phyloP scores from a whole-genome alignment of 1,140 invertebrate genomes.

The Drosophila sucinea region DNA sequence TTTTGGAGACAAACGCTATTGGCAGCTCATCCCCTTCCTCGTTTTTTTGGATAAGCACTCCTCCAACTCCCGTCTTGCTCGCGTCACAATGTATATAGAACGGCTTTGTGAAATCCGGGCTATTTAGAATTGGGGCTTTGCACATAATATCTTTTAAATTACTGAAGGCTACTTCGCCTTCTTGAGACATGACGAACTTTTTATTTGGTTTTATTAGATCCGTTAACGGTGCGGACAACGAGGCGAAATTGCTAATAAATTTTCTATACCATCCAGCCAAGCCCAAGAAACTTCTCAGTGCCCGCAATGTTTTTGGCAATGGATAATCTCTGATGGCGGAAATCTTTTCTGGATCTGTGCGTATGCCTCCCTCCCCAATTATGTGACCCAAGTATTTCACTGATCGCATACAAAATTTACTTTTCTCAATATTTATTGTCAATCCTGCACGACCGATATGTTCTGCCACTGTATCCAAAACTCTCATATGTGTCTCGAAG shows the following conservation, averaged over 20 bases:
- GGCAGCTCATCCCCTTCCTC: too few species aligned
- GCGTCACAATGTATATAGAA: too few species aligned
- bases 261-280: slow-evolving; percentile 9
- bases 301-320: not conserved
- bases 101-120: too few species aligned
- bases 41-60: too few species aligned
- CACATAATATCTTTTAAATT: too few species aligned
- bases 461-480: too few species aligned
- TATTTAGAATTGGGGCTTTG: too few species aligned
- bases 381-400: slow-evolving; percentile 16
- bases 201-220: not conserved
- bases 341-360: slow-evolving; percentile 15
- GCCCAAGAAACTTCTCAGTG: not conserved
- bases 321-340: slow-evolving; percentile 11
- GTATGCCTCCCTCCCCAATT: slow-evolving; percentile 16
- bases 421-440: slow-evolving; percentile 25
- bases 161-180: too few species aligned
- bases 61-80: too few species aligned
- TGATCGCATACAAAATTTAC: slow-evolving; percentile 14
- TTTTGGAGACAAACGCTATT: not conserved
- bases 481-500: too few species aligned
- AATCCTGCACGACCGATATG: too few species aligned
- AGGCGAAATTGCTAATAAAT: not conserved
- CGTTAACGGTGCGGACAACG: not conserved
- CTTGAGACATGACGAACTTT: too few species aligned